Base-by-base conservation (phyloP, 2,113 vertebrate species). In the Pterocles orientalis region DNA sequence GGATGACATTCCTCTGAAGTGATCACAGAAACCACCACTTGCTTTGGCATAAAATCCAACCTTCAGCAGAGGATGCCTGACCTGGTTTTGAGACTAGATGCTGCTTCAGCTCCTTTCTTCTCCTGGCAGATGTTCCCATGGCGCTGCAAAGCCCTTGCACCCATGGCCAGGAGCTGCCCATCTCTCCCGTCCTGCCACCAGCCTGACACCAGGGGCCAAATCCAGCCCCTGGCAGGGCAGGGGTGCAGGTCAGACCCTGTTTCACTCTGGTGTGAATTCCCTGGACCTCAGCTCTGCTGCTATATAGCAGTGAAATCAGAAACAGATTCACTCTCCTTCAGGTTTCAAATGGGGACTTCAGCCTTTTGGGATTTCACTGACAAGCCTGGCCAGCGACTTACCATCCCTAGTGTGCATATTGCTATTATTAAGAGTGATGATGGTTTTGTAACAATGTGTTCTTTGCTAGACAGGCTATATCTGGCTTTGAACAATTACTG, bases 211-310 rank as follows among this genome's bases (percentile, higher is more conserved):
- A 33, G 23, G 19, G 16, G 25, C 8, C 33, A 29, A 50, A 66
- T 53, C 17, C 68, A 71, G 31, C 12, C 75, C 24, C 50, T 14
- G 33, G 36, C 10, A 60, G 18, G 25, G 17, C 50, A 57, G 26
- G 19, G 28, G 4, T 56, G 11, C 0, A 0, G 14, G 12, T 68
- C 43, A 75, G 60, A 16, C 39, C 9, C 19, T 14, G 4, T 1
- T 89, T 58, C 18, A 7, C 47, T 47, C 15, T 31, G 10, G 7
- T 28, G 18, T 82, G 29, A 8, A 1, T 50, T 68, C 26, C 36
- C 4, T 28, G 36, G 48, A 7, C 41, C 79, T 65, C 73, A 57
- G 39, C 29, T 64, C 53, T 56, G 43, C 34, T 69, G 56, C 43
- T 16, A 9, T 10, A 24, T 6, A 57, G 61, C 53, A 76, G 57